A percentile compares a stretch with the other conserved stretches of the same genome.
Evolutionary conservation across 2,888 invertebrate species (phyloP).

Genomic region (Stomorhina lunata): DNA sequence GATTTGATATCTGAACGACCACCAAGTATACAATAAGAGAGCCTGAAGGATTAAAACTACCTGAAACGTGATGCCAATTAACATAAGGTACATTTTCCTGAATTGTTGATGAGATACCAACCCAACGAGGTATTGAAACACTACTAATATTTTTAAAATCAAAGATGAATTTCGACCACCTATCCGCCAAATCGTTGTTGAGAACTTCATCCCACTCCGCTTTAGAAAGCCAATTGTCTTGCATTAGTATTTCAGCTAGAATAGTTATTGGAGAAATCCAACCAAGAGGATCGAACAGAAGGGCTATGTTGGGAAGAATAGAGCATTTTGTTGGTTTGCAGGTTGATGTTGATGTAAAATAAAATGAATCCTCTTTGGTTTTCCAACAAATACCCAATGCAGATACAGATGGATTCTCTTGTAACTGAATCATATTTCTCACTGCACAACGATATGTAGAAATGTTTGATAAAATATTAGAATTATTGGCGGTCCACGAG

Average conservation of each 20-base stretch:
- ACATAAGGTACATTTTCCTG: background rate
- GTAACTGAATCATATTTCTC: background rate
- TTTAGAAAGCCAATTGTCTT: slow-evolving; percentile 19
- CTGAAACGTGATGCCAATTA: slow-evolving; percentile 8
- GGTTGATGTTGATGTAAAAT: background rate
- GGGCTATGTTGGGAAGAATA: background rate
- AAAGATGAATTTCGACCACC: slow-evolving; percentile 1
- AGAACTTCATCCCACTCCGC: background rate
- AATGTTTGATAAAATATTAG: background rate
- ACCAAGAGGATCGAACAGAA: slow-evolving; percentile 22
- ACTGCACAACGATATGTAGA: background rate
- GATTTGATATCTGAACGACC: slow-evolving; percentile 27
- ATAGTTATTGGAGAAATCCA: slow-evolving; percentile 28
- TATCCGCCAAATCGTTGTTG: background rate
- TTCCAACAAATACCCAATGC: slow-evolving; percentile 2
- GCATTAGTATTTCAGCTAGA: slow-evolving; percentile 17
- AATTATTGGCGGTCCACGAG: background rate
- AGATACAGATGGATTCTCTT: background rate
- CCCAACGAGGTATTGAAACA: slow-evolving; percentile 29
- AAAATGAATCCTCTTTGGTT: background rate
- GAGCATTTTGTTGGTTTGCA: slow-evolving; percentile 1
- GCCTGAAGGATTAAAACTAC: slow-evolving; percentile 23
- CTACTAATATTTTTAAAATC: slow-evolving; percentile 7
- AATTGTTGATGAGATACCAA: slow-evolving; percentile 1
- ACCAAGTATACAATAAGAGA: slow-evolving; percentile 22